Evolutionary conservation across 2,888 invertebrate species (phyloP), one percentile per base, ranked within the genome.

Genomic region (Boloria selene): DNA sequence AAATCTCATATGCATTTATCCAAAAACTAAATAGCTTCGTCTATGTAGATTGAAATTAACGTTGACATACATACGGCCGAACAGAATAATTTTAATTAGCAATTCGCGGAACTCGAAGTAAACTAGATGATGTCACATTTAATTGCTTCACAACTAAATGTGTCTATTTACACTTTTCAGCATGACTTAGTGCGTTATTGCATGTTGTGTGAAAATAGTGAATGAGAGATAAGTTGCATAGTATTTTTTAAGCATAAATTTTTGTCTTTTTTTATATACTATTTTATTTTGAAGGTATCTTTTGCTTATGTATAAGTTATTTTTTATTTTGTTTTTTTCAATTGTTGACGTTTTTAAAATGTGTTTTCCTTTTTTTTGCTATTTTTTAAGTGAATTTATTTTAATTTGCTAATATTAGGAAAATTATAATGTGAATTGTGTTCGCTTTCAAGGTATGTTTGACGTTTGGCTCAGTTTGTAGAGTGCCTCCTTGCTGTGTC

Each of bases 121-220:
- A 22, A 51, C 51, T 51, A 51, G 51, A 18, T 51, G 59, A 60
- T 49, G 59, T 60, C 59, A 38, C 6, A 38, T 50, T 31, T 50
- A 60, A 50, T 50, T 60, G 50, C 18, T 17, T 5, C 45, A 7
- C 59, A 10, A 45, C 22, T 16, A 6, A 16, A 47, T 14, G n/a
- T 61, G 45, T 42, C 38, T 50, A 16, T 63, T 54, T 50, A n/a
- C 52, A 18, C 10, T 45, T 64, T 45, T 22, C 1, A 52, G 64
- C 64, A 64, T 64, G 64, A 31, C 3, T 50, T 16, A 38, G 26
- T 62, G 17, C 6, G 13, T 42, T 55, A 1, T 22, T 47, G 64
- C 64, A 64, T 64, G 64, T 58, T 63, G 55, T 26, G 10, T 58
- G 7, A 2, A 7, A 17, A 26, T 14, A 51, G 42, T 14, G 38